phyloP scores from a whole-genome alignment of 2,113 vertebrate genomes.

The Notechis scutatus region DNA sequence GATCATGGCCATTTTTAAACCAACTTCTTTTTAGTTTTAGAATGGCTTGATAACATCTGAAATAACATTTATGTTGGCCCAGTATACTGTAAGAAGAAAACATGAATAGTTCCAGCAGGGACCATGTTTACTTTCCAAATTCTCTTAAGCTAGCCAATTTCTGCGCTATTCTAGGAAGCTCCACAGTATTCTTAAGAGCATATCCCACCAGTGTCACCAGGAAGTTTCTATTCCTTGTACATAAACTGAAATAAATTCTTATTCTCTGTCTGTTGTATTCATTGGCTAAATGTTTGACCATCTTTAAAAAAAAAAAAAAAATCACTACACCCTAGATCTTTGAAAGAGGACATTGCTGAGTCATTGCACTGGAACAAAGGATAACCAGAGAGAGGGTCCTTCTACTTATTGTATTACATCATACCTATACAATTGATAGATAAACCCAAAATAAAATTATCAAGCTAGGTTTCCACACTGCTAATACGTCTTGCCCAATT shows the following conservation, averaged over 20 bases:
- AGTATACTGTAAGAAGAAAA: conserved; percentile 53
- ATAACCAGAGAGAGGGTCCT: background rate
- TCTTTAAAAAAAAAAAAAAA: background rate
- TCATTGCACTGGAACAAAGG: background rate
- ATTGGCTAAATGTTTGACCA: background rate
- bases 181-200: conserved; percentile 2
- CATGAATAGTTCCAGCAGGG: conserved; percentile 64
- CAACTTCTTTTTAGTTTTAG: conserved; percentile 56
- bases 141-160: conserved; percentile 64
- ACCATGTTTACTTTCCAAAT: conserved; percentile 68
- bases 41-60: conserved; percentile 69
- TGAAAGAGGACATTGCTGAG: background rate
- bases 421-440: background rate
- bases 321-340: background rate
- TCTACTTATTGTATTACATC: background rate
- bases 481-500: background rate
- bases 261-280: background rate
- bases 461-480: background rate
- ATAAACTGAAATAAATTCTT: background rate
- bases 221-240: background rate
- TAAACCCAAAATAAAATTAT: background rate
- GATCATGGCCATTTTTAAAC: conserved; percentile 50
- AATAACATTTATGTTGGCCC: conserved; percentile 68
- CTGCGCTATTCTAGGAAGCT: conserved; percentile 33
- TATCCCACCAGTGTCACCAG: background rate